These are phyloP conservation scores for Istiophorus platypterus DNA, from an alignment of 2,113 vertebrate species.

Conservation along the genomic window DNA sequence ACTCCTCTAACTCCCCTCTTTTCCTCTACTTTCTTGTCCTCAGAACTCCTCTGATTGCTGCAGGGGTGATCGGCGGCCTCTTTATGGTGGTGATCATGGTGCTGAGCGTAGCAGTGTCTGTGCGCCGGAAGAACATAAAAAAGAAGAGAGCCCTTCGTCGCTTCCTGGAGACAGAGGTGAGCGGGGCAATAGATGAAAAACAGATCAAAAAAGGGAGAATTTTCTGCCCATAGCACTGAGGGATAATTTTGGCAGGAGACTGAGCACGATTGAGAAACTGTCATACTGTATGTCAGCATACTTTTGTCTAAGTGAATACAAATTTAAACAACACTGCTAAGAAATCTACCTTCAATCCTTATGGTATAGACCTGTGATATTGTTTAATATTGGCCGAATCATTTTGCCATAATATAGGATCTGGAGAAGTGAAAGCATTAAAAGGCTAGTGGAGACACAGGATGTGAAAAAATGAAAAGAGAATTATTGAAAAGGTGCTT, in stretches of 20 bases:
- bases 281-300: neutral
- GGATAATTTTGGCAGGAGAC: neutral
- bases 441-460: neutral
- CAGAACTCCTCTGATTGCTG: constrained; percentile 97
- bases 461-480: neutral
- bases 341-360: neutral
- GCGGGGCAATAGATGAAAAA: neutral
- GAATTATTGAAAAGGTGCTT: neutral
- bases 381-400: neutral
- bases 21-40: constrained; percentile 10
- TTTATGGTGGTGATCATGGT: constrained; percentile 95
- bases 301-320: neutral
- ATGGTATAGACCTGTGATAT: neutral
- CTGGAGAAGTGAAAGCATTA: neutral
- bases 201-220: neutral
- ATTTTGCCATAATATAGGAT: neutral
- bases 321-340: neutral
- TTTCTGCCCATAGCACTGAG: neutral
- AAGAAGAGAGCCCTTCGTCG: constrained; percentile 96
- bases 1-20: constrained; percentile 18
- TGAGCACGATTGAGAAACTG: neutral
- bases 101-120: constrained; percentile 91
- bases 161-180: constrained; percentile 98
- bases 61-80: constrained; percentile 94
- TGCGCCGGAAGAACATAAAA: constrained; percentile 96